A percentile compares a stretch with the other conserved stretches of the same genome.
These are phyloP conservation scores for Teleopsis dalmanni DNA, from an alignment of 1,140 invertebrate species.

Conservation along the genomic window DNA sequence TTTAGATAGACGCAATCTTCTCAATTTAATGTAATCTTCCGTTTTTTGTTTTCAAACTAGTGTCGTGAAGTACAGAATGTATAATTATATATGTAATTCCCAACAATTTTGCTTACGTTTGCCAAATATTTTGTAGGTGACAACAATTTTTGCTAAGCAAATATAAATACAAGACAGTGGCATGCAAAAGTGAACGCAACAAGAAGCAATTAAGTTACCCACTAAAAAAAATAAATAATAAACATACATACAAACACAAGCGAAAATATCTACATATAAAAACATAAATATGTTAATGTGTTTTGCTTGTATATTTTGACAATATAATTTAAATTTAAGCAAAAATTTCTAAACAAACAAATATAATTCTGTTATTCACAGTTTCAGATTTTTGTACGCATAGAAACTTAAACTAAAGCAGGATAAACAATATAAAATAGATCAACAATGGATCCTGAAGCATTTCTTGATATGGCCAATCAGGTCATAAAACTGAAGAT, in stretches of 20 bases:
- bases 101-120: no score
- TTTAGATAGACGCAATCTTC: no score
- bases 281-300: not conserved
- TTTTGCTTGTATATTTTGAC: not conserved
- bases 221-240: no score
- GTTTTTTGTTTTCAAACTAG: no score
- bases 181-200: no score
- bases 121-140: no score
- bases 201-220: no score
- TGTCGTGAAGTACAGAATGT: no score
- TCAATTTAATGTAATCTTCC: no score
- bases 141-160: no score
- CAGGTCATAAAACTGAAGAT: conserved; percentile 98
- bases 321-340: not conserved
- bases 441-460: conserved; percentile 83
- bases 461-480: conserved; percentile 94
- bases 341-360: not conserved
- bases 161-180: no score
- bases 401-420: not conserved
- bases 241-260: not conserved
- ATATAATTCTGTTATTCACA: not conserved
- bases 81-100: no score
- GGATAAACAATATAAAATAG: not conserved
- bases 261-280: not conserved
- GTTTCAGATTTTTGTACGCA: not conserved